phyloP scores from a whole-genome alignment of 2,888 invertebrate genomes.

The Melanophora roralis region DNA sequence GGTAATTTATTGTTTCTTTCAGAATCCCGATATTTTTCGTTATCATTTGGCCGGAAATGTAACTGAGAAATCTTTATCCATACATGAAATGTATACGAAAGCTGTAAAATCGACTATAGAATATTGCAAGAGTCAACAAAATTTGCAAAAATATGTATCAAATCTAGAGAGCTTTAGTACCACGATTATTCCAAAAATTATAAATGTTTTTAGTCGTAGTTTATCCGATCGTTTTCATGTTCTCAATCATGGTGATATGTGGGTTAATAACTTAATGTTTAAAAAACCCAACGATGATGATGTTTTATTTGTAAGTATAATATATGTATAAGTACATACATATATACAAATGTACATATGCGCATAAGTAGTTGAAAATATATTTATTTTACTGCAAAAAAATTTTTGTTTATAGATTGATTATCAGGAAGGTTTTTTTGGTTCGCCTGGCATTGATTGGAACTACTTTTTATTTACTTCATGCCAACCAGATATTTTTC shows the following conservation, averaged over 20 bases:
- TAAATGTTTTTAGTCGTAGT: conserved; percentile 68
- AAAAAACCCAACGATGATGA: conserved; percentile 73
- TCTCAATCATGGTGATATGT: conserved; percentile 78
- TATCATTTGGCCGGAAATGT: conserved; percentile 68
- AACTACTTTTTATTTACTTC: conserved; percentile 71
- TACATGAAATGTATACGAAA: conserved; percentile 68
- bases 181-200: conserved; percentile 67
- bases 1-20: conserved; percentile 3
- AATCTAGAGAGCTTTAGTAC: conserved; percentile 65
- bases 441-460: conserved; percentile 72
- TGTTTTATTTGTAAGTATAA: conserved; percentile 71
- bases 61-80: conserved; percentile 66
- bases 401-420: conserved; percentile 66
- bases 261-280: conserved; percentile 78
- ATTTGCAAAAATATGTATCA: conserved; percentile 65
- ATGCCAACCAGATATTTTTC: conserved; percentile 66
- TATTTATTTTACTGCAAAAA: not conserved
- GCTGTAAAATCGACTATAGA: conserved; percentile 66
- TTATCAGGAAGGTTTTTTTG: conserved; percentile 71
- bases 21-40: conserved; percentile 68
- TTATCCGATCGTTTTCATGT: conserved; percentile 73
- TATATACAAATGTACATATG: too few species aligned
- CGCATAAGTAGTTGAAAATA: too few species aligned
- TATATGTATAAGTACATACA: too few species aligned
- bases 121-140: conserved; percentile 63